Conservation (phyloP, 2,888 invertebrate genomes). For the Dexiosoma caninum region DNA sequence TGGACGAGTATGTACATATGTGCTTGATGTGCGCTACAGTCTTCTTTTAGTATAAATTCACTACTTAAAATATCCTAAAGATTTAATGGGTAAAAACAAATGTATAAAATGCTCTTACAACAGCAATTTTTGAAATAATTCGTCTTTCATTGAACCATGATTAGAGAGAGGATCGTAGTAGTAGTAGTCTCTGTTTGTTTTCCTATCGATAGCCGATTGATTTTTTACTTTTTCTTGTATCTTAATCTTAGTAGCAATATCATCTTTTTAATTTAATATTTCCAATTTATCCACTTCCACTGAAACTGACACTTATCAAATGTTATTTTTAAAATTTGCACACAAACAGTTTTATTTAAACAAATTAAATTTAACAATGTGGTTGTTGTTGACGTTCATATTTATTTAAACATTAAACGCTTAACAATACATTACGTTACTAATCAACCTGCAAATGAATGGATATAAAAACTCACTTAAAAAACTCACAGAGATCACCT, state of each 20-base stretch:
- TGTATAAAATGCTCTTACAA: too few species aligned
- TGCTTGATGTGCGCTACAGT: too few species aligned
- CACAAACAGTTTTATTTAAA: constrained; percentile 4
- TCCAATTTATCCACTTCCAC: not conserved
- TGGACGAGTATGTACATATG: too few species aligned
- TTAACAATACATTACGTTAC: constrained; percentile 16
- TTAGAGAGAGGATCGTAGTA: not conserved
- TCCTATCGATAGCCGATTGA: too few species aligned
- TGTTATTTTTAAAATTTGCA: not conserved
- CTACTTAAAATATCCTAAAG: too few species aligned
- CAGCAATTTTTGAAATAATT: too few species aligned
- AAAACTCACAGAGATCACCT: constrained; percentile 75
- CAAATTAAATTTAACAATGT: constrained; percentile 27
- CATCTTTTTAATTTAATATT: not conserved
- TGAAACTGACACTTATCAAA: not conserved
- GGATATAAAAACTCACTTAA: constrained; percentile 52
- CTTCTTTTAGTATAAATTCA: too few species aligned
- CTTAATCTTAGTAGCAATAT: too few species aligned
- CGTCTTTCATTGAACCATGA: too few species aligned
- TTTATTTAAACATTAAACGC: constrained; percentile 16
- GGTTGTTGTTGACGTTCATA: constrained; percentile 15
- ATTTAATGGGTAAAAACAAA: too few species aligned
- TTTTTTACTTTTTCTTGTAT: too few species aligned
- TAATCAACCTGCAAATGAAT: constrained; percentile 22
- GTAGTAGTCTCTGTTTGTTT: not conserved